Conservation (phyloP, 2,797 vertebrate species). For the Chelon labrosus region DNA sequence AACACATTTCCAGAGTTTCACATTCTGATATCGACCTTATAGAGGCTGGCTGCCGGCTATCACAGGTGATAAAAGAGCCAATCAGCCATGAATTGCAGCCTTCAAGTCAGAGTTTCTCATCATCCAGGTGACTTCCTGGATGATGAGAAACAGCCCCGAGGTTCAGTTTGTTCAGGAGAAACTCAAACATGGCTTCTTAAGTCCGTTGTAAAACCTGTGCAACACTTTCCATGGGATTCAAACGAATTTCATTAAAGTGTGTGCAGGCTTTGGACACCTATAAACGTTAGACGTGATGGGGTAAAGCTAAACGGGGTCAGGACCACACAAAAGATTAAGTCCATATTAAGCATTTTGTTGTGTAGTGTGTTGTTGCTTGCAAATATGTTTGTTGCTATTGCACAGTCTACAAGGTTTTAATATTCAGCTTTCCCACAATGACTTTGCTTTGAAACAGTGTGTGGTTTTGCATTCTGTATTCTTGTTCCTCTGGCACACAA, state of each 20-base stretch:
- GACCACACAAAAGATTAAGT: neutral
- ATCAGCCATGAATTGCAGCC: neutral
- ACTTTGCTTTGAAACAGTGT: neutral
- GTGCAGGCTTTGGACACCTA: neutral
- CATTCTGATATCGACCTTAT: no score
- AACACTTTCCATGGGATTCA: constrained; percentile 25
- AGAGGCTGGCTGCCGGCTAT: neutral
- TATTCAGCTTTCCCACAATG: neutral
- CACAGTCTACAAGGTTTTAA: no score
- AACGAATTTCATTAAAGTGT: neutral
- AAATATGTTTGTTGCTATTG: neutral
- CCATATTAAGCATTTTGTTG: no score
- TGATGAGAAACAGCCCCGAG: neutral
- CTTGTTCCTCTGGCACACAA: neutral
- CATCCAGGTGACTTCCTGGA: neutral
- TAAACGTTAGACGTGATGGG: neutral
- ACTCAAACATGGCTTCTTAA: neutral
- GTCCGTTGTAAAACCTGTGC: constrained; percentile 17
- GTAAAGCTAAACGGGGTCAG: neutral
- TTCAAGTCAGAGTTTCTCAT: no score
- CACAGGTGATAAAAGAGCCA: neutral
- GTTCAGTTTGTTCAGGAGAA: no score
- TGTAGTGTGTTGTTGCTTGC: no score
- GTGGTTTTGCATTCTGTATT: no score
- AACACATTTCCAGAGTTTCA: no score